These are phyloP conservation scores for Carassius carassius DNA, from an alignment of 2,113 vertebrate species.

Conservation along the genomic window DNA sequence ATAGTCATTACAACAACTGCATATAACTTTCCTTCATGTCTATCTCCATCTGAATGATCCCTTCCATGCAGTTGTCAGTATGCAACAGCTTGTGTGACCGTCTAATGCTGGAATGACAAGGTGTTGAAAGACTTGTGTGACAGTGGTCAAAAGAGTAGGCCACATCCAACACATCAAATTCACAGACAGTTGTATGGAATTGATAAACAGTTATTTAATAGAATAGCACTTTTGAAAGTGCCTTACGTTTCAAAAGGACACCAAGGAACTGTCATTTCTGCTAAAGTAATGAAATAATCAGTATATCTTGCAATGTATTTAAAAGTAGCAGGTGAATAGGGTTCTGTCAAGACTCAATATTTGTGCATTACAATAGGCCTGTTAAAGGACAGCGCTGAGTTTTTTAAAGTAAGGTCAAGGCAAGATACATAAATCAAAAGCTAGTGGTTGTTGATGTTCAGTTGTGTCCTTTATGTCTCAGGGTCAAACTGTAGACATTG, in stretches of 20 bases:
- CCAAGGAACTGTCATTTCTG: neutral
- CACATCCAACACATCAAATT: neutral
- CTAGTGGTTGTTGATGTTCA: neutral
- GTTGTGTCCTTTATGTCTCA: neutral
- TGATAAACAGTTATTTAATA: neutral
- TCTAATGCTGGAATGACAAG: constrained; percentile 24
- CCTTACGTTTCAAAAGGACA: neutral
- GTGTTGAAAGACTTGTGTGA: constrained; percentile 40
- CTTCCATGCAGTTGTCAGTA: constrained; percentile 35
- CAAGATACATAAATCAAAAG: neutral
- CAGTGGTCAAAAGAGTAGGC: neutral
- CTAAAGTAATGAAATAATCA: neutral
- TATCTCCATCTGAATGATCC: neutral
- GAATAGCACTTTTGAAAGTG: neutral
- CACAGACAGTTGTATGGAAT: neutral
- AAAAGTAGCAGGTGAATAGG: neutral
- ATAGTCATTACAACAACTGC: constrained; percentile 28
- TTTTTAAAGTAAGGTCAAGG: neutral
- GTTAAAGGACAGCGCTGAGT: neutral
- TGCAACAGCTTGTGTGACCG: neutral
- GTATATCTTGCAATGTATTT: neutral
- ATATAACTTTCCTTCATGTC: neutral
- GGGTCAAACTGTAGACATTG: constrained; percentile 5
- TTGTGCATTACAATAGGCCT: neutral
- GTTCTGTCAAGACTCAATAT: neutral